Conservation (phyloP, 2,113 vertebrate species). For the Tragulus kanchil region DNA sequence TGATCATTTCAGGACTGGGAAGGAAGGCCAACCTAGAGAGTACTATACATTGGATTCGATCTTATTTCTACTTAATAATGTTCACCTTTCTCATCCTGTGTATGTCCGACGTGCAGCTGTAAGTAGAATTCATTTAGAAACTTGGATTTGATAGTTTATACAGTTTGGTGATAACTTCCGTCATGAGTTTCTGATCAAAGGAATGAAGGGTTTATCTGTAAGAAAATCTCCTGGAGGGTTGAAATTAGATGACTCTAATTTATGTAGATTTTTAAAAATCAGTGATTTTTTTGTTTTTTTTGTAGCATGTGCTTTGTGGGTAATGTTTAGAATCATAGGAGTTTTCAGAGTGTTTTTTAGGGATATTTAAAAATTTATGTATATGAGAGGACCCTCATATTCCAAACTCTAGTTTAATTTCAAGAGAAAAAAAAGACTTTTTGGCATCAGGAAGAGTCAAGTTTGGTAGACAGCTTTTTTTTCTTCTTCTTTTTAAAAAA, state of each 20-base stretch:
- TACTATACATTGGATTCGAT: constrained; percentile 99
- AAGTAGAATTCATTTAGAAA: constrained; percentile 86
- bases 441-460: not conserved
- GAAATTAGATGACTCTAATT: not conserved
- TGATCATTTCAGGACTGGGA: constrained; percentile 92
- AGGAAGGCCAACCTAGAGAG: constrained; percentile 97
- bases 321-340: not conserved
- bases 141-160: not conserved
- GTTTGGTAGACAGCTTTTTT: not conserved
- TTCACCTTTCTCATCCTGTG: constrained; percentile 98
- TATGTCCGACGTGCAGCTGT: constrained; percentile 98
- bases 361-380: not conserved
- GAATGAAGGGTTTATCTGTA: not conserved
- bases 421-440: not conserved
- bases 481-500: rapidly evolving
- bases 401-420: not conserved
- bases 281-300: not conserved
- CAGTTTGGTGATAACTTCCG: not conserved
- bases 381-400: not conserved
- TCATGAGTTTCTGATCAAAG: not conserved
- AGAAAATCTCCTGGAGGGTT: not conserved
- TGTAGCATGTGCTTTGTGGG: not conserved
- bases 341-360: not conserved
- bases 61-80: constrained; percentile 98
- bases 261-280: not conserved